Conservation (phyloP, 2,113 vertebrate genomes). For the Crocuta crocuta region DNA sequence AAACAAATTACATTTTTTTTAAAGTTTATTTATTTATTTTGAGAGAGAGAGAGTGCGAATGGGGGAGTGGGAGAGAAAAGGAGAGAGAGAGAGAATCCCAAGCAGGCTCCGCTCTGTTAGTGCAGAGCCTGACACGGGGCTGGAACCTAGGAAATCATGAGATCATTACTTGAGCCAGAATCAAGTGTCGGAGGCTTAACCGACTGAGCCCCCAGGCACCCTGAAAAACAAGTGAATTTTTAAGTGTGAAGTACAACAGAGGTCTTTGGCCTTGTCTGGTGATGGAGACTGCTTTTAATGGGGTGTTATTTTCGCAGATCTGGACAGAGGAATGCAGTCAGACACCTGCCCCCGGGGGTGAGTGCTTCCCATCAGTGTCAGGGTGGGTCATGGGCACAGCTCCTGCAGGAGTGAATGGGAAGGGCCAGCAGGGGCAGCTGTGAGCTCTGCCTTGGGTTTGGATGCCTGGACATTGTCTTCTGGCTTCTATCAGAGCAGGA, state of each 20-base stretch:
- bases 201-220: too few species aligned
- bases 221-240: neutral
- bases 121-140: too few species aligned
- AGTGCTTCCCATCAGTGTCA: neutral
- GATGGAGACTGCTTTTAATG: neutral
- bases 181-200: too few species aligned
- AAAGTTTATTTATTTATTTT: too few species aligned
- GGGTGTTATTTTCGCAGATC: neutral
- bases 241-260: neutral
- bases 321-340: neutral
- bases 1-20: too few species aligned
- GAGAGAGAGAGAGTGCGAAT: too few species aligned
- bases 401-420: neutral
- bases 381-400: neutral
- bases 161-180: too few species aligned
- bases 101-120: too few species aligned
- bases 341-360: neutral
- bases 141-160: too few species aligned
- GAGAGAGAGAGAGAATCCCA: too few species aligned
- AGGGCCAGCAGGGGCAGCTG: neutral
- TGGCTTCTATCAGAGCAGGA: neutral
- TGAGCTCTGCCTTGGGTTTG: neutral
- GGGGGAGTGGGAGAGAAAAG: too few species aligned
- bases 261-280: neutral
- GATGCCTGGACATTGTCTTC: neutral